Evolutionary conservation across 2,888 invertebrate species (phyloP), one percentile per base, ranked within the genome.

Genomic region (Leucoma salicis): DNA sequence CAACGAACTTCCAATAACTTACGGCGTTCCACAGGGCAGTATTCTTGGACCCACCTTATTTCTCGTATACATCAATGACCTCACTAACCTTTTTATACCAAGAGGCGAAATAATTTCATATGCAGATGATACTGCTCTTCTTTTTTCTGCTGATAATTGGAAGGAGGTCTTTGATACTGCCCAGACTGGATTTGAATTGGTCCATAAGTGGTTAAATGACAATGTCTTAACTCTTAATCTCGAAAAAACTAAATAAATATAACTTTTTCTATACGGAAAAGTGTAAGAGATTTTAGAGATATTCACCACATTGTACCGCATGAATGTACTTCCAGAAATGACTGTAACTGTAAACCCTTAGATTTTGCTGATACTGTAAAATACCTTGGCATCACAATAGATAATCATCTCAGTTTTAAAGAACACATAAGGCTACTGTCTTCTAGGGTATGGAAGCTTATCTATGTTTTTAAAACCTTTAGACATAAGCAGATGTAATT

Each of bases 111-210:
- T 34, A 8, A 7, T 40, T 7, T 13, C 34, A 0, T 40, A 15
- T 21, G 40, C 35, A 14, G 40, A 34, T 29, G 33, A 39, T n/a
- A 39, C 39, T 1, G 32, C 32, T 0, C 27, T 39, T 25, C 15
- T 39, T 13, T 28, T 40, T 24, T 15, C 28, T 5, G 40, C 21
- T 3, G 2, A 24, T 0, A 31, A 16, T 0, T 40, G 40, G 31
- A 15, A 28, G 2, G 8, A 8, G 13, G 28, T 13, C 2, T 28
- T n/a, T 7, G 7, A 39, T 13, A 11, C 6, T 1, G 39, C 39
- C 1, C 33, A 39, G 21, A 21, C 2, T 8, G 25, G n/a, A n/a
- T 25, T 25, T 10, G n/a, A 25, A 3, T 8, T 8, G 25, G n/a
- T 25, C 3, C 3, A 5, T 10, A 10, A 25, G n/a, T 25, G 25